Conservation (phyloP, 2,797 vertebrate species). For the Nyctibius grandis region DNA sequence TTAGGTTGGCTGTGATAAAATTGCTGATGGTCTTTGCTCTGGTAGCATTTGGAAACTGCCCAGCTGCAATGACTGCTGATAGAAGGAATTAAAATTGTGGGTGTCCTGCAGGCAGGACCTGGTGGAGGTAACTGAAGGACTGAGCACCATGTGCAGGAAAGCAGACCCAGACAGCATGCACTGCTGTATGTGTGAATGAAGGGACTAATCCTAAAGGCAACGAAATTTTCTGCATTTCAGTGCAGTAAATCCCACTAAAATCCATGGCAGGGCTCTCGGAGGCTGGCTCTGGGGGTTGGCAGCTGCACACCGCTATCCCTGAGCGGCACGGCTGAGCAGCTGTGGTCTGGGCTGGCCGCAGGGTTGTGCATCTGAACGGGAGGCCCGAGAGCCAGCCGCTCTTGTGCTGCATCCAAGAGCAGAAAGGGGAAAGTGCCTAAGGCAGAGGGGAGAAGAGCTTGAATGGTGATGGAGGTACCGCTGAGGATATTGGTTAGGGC, state of each 20-base stretch:
- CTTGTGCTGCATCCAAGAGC: neutral
- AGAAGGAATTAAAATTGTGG: neutral
- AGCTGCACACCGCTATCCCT: neutral
- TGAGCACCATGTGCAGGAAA: neutral
- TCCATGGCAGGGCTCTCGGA: neutral
- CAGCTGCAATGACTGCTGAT: neutral
- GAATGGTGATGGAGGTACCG: neutral
- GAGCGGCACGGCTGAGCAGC: neutral
- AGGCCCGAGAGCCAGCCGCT: neutral
- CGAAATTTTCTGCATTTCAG: conserved; percentile 47
- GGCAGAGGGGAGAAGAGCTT: neutral
- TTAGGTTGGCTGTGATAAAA: neutral
- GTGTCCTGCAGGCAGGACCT: neutral
- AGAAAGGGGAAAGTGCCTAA: neutral
- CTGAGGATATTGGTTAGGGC: neutral
- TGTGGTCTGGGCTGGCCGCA: neutral
- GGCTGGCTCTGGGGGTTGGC: neutral
- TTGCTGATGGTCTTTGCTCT: neutral
- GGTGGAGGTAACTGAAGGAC: neutral
- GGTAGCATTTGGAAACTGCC: neutral
- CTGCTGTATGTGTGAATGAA: neutral
- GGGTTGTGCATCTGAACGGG: neutral
- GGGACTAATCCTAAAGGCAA: conserved; percentile 49
- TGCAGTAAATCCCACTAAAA: conserved; percentile 66
- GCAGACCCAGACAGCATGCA: neutral